Conservation (phyloP, 2,113 vertebrate genomes). For the Prochilodus magdalenae region DNA sequence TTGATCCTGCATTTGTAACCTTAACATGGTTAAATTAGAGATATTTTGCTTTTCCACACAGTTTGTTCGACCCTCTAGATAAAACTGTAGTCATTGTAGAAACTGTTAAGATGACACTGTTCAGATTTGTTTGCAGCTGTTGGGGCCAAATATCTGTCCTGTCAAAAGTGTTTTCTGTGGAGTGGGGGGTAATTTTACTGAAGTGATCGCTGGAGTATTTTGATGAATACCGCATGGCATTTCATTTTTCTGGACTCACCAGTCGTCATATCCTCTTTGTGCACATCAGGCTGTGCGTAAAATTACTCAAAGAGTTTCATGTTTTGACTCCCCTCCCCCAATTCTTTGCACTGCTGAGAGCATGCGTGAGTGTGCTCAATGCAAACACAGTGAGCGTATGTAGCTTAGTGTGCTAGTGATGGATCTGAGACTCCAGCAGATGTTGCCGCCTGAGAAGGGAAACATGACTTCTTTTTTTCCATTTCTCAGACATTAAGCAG, state of each 20-base stretch:
- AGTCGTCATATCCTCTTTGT: slow-evolving; percentile 12
- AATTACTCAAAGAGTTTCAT: slow-evolving; percentile 35
- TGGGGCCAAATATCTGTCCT: not conserved
- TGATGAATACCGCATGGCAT: slow-evolving; percentile 38
- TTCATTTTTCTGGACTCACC: slow-evolving; percentile 16
- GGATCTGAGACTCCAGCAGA: slow-evolving; percentile 58
- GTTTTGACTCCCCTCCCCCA: slow-evolving; percentile 46
- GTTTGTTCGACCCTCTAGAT: slow-evolving; percentile 6
- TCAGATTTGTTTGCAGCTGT: slow-evolving; percentile 11
- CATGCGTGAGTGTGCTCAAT: slow-evolving; percentile 49
- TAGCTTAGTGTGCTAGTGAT: slow-evolving; percentile 47
- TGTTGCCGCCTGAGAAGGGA: slow-evolving; percentile 57
- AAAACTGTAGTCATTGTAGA: not conserved
- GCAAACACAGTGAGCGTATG: slow-evolving; percentile 48
- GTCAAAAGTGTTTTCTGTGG: slow-evolving; percentile 18
- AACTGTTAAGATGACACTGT: slow-evolving; percentile 3
- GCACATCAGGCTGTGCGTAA: slow-evolving; percentile 28
- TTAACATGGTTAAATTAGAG: not conserved
- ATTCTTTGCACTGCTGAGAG: slow-evolving; percentile 13
- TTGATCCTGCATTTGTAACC: slow-evolving; percentile 15
- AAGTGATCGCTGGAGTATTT: slow-evolving; percentile 23
- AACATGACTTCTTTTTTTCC: slow-evolving; percentile 51
- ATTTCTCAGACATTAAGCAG: slow-evolving; percentile 54
- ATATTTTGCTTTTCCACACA: slow-evolving; percentile 26
- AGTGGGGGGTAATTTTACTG: slow-evolving; percentile 1